Evolutionary conservation across 2,797 vertebrate genomes (phyloP).

Genomic region (Sebastolobus altivelis): DNA sequence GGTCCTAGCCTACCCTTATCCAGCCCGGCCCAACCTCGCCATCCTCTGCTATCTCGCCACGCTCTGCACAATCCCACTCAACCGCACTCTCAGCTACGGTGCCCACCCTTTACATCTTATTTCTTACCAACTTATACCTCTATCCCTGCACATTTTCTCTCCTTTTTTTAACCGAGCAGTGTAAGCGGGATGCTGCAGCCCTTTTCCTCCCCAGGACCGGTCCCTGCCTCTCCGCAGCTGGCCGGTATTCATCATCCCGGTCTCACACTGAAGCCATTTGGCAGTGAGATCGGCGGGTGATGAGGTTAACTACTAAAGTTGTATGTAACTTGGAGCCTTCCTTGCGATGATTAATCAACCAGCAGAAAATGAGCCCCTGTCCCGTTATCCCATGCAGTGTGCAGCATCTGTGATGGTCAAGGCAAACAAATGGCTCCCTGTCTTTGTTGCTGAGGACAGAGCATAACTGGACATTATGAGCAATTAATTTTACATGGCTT

Average conservation of each 20-base stretch:
- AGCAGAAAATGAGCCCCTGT: conserved; percentile 84
- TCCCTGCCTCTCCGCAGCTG: conserved; percentile 81
- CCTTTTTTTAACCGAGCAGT: conserved; percentile 50
- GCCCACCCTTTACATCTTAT: conserved; percentile 46
- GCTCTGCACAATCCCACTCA: conserved; percentile 42
- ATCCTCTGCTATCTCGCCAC: conserved; percentile 56
- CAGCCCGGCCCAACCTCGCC: conserved; percentile 65
- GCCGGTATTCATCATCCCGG: conserved; percentile 90
- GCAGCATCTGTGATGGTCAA: conserved; percentile 86
- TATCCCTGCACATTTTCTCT: conserved; percentile 36
- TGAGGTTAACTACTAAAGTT: conserved; percentile 96
- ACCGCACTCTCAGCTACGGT: conserved; percentile 12
- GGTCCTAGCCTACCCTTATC: conserved; percentile 77
- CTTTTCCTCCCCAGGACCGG: conserved; percentile 73
- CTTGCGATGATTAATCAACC: conserved; percentile 93
- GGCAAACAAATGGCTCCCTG: conserved; percentile 87
- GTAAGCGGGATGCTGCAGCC: conserved; percentile 57
- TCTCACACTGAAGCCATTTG: conserved; percentile 90
- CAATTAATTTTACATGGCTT: conserved; percentile 86
- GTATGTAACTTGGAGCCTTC: conserved; percentile 92
- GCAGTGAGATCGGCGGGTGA: conserved; percentile 91
- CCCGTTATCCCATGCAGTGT: conserved; percentile 83
- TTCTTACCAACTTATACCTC: conserved; percentile 45
- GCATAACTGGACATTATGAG: conserved; percentile 83
- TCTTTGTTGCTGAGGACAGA: conserved; percentile 85